Evolutionary conservation across 2,113 vertebrate genomes (phyloP).

Genomic region (Conger conger): DNA sequence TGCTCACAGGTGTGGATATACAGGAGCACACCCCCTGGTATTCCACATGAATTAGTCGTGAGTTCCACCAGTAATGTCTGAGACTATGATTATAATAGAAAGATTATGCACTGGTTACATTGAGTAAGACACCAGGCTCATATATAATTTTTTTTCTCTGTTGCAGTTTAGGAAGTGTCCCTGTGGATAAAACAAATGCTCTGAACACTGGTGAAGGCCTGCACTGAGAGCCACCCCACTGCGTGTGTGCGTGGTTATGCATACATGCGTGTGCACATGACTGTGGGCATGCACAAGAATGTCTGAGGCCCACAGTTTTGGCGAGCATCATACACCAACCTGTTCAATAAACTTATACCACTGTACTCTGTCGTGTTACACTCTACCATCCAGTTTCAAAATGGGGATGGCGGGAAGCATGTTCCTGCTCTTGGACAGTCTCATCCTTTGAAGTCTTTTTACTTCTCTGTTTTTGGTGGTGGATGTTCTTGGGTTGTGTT

Average conservation of each 20-base stretch:
- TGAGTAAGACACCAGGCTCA: constrained; percentile 1
- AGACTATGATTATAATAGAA: too few relatives aligned
- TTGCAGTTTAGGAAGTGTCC: constrained; percentile 20
- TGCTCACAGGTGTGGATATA: too few relatives aligned
- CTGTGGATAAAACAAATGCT: constrained; percentile 11
- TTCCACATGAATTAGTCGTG: too few relatives aligned
- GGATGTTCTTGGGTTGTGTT: constrained; percentile 27
- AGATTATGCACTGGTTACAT: background rate
- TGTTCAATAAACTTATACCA: constrained; percentile 62
- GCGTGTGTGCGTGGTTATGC: background rate
- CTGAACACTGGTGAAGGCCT: constrained; percentile 31
- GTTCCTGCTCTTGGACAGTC: background rate
- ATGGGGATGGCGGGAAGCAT: background rate
- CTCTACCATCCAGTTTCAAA: constrained; percentile 32
- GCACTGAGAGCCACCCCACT: constrained; percentile 26
- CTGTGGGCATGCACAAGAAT: background rate
- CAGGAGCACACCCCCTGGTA: too few relatives aligned
- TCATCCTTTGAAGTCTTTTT: background rate
- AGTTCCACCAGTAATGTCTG: too few relatives aligned
- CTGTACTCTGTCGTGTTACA: constrained; percentile 60
- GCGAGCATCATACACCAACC: constrained; percentile 22
- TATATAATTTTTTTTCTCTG: background rate
- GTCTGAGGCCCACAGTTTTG: background rate
- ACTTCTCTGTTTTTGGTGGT: constrained; percentile 2
- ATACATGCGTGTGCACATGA: background rate